Evolutionary conservation across 92 coral and sea anemone genomes (phyloP).

Genomic region (Epizoanthus illoricatus): DNA sequence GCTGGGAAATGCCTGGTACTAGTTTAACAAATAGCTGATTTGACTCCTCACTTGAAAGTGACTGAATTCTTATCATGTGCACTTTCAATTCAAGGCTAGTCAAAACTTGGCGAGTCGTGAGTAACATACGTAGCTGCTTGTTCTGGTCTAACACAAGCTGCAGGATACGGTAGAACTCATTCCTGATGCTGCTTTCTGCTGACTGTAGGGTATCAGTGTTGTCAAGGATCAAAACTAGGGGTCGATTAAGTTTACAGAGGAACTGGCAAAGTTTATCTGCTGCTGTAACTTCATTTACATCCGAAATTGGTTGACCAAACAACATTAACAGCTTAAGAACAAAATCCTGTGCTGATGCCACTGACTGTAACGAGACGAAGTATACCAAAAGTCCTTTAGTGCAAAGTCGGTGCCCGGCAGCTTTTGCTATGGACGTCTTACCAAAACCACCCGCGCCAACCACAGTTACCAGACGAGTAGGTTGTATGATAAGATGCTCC

Average conservation of each 20-base stretch:
- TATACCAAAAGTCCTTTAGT: not conserved
- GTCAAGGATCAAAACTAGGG: not conserved
- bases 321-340: not conserved
- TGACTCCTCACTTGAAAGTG: not conserved
- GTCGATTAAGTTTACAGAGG: not conserved
- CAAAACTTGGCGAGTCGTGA: constrained; percentile 1
- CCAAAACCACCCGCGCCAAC: not conserved
- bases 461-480: not conserved
- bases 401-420: not conserved
- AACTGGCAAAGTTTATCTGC: constrained; percentile 1
- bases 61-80: not conserved
- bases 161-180: not conserved
- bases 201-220: not conserved
- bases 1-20: not conserved
- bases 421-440: too few species aligned
- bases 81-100: not conserved
- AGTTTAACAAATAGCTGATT: not conserved
- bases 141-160: not conserved
- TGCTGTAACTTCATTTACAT: not conserved
- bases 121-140: not conserved
- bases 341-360: not conserved
- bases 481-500: not conserved
- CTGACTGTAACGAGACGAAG: not conserved
- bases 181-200: too few species aligned
- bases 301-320: not conserved